These are phyloP conservation scores for Narcine bancroftii DNA, from an alignment of 2,113 vertebrate species.

Conservation along the genomic window DNA sequence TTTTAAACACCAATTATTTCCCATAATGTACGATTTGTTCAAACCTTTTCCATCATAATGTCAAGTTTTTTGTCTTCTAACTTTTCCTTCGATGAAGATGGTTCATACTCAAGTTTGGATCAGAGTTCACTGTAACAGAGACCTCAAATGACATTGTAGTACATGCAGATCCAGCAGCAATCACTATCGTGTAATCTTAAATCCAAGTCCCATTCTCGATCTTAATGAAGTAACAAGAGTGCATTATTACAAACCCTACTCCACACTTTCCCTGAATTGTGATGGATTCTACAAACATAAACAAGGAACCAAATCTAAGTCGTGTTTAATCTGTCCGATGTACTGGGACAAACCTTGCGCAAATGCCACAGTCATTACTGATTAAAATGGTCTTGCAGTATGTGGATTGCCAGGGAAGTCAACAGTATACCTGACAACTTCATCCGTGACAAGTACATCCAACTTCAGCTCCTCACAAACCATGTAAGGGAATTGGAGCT, in stretches of 20 bases:
- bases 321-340: background rate
- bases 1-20: background rate
- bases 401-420: too few relatives aligned
- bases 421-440: too few relatives aligned
- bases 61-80: background rate
- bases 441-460: too few relatives aligned
- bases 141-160: background rate
- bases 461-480: too few relatives aligned
- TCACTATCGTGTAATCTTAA: background rate
- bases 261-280: background rate
- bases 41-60: background rate
- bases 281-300: background rate
- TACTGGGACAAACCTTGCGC: too few relatives aligned
- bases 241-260: background rate
- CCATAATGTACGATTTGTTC: background rate
- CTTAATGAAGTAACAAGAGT: too few relatives aligned
- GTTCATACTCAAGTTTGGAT: background rate
- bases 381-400: too few relatives aligned
- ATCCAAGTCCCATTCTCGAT: background rate
- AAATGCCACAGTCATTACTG: background rate
- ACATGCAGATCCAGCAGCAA: background rate
- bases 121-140: background rate
- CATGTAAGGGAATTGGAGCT: too few relatives aligned
- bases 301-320: background rate
- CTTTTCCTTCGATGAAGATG: background rate